These are phyloP conservation scores for Pedionomus torquatus DNA, from an alignment of 2,113 vertebrate genomes.

Conservation along the genomic window DNA sequence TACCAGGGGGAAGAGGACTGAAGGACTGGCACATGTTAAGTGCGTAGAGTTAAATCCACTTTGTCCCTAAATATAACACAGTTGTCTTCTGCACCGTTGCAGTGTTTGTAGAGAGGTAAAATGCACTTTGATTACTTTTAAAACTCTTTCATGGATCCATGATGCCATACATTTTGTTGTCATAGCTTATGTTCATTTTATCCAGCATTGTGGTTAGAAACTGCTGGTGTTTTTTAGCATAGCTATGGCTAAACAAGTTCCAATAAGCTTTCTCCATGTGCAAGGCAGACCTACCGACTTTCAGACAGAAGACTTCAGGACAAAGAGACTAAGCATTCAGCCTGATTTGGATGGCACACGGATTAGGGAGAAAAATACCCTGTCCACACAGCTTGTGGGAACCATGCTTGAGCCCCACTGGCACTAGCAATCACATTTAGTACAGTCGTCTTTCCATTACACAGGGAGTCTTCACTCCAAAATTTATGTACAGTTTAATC, in stretches of 20 bases:
- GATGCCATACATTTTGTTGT: background rate
- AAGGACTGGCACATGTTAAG: background rate
- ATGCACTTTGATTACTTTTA: background rate
- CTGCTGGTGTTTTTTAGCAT: background rate
- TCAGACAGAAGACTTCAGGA: background rate
- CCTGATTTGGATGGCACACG: background rate
- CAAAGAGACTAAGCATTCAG: background rate
- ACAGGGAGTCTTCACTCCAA: background rate
- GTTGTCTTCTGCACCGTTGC: background rate
- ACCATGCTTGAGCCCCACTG: background rate
- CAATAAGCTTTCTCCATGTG: background rate
- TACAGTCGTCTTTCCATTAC: background rate
- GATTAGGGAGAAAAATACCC: background rate
- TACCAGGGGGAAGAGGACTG: accelerated
- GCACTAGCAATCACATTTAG: constrained; percentile 12
- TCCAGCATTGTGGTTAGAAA: background rate
- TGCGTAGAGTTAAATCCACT: background rate
- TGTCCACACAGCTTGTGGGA: background rate
- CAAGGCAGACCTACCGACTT: background rate
- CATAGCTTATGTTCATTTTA: background rate
- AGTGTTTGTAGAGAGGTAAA: background rate
- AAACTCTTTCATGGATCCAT: background rate
- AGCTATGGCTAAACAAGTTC: background rate
- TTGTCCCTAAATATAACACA: background rate
- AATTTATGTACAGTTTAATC: constrained; percentile 47